Base-by-base conservation (phyloP, 2,888 invertebrate species). In the Nephrocerus scutellatus region DNA sequence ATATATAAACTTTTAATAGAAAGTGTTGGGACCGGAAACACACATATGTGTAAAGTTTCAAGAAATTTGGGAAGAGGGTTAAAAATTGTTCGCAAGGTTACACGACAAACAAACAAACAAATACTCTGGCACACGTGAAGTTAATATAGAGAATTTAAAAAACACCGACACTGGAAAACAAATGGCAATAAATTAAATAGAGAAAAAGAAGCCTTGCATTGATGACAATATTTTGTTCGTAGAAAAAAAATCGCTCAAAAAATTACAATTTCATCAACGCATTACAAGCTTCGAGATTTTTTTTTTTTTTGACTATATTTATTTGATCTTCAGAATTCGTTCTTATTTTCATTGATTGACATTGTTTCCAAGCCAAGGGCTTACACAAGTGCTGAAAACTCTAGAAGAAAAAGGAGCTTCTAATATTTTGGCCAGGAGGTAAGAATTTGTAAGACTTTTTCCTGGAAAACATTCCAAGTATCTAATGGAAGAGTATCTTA, bases 381-480 rank as follows among this genome's bases (percentile, higher is more conserved):
- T n/a, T n/a, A n/a, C n/a, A 31, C 31, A 21, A 31, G 14, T 21
- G 31, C 31, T 22, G 31, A 31, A 31, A 31, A 33, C 33, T 33
- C 13, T 33, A 23, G 19, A 33, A 33, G 24, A 33, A 33, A 7
- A 18, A 31, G 14, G 18, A 31, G 31, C 31, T 31, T 9, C 31
- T 31, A 13, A n/a, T 21, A 31, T 22, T 31, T 31, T 31, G 21
- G 31, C 9, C 31, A 21, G 14, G 8, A 21, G 2, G 21, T 31
- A 31, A 21, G 22, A 10, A 13, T 25, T 33, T 33, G 33, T 33
- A 33, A 12, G 24, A 33, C 12, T 25, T 33, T 33, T 33, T 33
- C 12, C 20, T 33, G n/a, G 24, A 33, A 25, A 25, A 33, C 19
- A 24, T 33, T 33, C 19, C 33, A 33, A 19, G 12, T 25, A 33